Percentiles rank a stretch among this genome's conserved stretches.
Evolutionary conservation across 2,113 vertebrate species (phyloP).

Genomic region (Caranx ignobilis): DNA sequence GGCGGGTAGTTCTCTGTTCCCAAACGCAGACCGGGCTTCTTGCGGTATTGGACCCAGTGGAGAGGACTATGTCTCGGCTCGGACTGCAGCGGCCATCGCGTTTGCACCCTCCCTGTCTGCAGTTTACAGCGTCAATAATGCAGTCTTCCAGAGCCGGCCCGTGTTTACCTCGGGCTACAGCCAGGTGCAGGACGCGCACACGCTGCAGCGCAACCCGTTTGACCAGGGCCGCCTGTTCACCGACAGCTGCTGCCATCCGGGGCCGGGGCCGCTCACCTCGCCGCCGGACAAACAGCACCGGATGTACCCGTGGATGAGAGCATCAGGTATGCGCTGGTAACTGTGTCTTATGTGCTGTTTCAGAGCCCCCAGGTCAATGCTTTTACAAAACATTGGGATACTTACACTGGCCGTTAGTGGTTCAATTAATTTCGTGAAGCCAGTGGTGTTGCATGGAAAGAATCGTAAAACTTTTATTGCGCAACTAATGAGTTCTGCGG

Average conservation of each 20-base stretch:
- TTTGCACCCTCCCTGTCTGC: conserved; percentile 85
- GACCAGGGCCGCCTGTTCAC: conserved; percentile 91
- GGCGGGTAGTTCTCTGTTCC: conserved; percentile 89
- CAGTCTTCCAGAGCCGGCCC: conserved; percentile 85
- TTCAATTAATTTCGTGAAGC: conserved; percentile 91
- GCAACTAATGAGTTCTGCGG: conserved; percentile 84
- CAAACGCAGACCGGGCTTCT: conserved; percentile 90
- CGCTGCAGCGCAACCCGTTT: conserved; percentile 88
- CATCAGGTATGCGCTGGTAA: conserved; percentile 89
- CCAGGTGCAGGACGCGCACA: conserved; percentile 87
- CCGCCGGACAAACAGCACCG: conserved; percentile 90
- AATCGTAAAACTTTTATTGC: conserved; percentile 96
- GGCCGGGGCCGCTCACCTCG: conserved; percentile 87
- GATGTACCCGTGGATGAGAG: conserved; percentile 94
- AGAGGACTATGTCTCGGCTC: conserved; percentile 88
- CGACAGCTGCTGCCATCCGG: conserved; percentile 90
- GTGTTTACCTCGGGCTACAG: conserved; percentile 87
- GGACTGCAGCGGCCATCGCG: conserved; percentile 86
- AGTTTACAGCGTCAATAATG: conserved; percentile 91
- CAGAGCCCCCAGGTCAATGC: conserved; percentile 40
- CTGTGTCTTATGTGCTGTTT: conserved; percentile 27
- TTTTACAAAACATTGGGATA: conserved; percentile 60
- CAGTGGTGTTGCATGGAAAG: conserved; percentile 92
- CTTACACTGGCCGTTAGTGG: conserved; percentile 85
- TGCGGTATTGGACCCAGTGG: conserved; percentile 89